Base-by-base conservation (phyloP, 2,797 vertebrate species). In the Protosalanx chinensis region DNA sequence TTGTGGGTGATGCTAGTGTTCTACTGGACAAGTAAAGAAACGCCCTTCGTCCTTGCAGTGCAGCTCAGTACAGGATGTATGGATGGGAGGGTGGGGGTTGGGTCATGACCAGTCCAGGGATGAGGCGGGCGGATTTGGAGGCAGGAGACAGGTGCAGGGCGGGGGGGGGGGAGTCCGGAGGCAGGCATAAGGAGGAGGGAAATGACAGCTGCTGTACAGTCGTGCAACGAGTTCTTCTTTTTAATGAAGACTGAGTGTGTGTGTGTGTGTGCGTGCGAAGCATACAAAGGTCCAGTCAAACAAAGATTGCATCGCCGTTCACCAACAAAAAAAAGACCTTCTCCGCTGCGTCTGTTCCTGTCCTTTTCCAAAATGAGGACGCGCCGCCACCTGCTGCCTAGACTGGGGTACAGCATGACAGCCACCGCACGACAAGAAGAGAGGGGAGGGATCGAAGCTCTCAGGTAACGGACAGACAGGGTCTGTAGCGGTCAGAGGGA, bases 401-500 rank as follows among this genome's bases (percentile, higher is more conserved):
- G 75, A 76, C 77, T 63, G 68, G 73, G 69, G 72, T 75, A 76
- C 61, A 27, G 23, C 57, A 60, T 18, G 70, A 75, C 49, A 70
- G 65, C 58, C 37, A n/a, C 56, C 7, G 60, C 35, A 53, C 70
- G 59, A 41, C 8, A 37, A 1, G 32, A 7, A 41, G 30, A 37
- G 4, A n/a, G 66, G 67, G 70, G 65, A 59, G 37, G 61, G 27
- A 64, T 30, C 61, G 60, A 63, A 57, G 71, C 71, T 64, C 68
- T 76, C 51, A 20, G 69, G 67, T 71, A 80, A 76, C 3, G 13
- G 71, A 61, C n/a, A 70, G 70, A 82, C 57, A 79, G 77, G 72
- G 72, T 79, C 75, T 88, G 88, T 41, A 57, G 58, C 18, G 57
- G 59, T 15, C 5, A 20, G 63, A 46, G 59, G 76, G 90, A 91